A percentile compares a stretch with the other conserved stretches of the same genome.
phyloP scores from a whole-genome alignment of 2,888 invertebrate species.

The Incurvaria masculella region DNA sequence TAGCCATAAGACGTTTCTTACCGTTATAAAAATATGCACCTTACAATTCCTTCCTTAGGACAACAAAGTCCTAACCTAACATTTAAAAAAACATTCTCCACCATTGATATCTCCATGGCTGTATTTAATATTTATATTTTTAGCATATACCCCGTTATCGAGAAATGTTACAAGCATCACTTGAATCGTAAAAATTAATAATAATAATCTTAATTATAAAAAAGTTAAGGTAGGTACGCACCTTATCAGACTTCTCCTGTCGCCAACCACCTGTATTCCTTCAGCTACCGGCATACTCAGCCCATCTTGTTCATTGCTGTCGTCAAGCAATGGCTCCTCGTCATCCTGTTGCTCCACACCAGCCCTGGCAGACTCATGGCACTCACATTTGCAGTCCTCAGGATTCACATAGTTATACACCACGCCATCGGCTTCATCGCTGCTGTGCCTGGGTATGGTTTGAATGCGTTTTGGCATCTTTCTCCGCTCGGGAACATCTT shows the following conservation, averaged over 20 bases:
- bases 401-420: constrained; percentile 81
- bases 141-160: too few relatives aligned
- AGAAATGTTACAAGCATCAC: too few relatives aligned
- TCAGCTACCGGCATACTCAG: constrained; percentile 48
- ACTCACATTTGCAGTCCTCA: constrained; percentile 85
- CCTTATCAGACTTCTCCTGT: constrained; percentile 36
- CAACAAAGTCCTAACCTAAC: too few relatives aligned
- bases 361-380: constrained; percentile 60
- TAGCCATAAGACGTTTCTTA: too few relatives aligned
- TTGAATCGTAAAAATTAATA: too few relatives aligned
- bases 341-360: constrained; percentile 21
- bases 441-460: constrained; percentile 63
- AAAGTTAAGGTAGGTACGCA: constrained; percentile 22
- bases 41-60: too few relatives aligned
- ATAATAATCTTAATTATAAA: too few relatives aligned
- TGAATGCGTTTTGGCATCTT: constrained; percentile 81
- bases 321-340: constrained; percentile 30
- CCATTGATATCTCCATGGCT: too few relatives aligned
- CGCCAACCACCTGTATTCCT: constrained; percentile 26
- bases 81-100: too few relatives aligned
- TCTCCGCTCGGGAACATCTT: constrained; percentile 79
- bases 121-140: too few relatives aligned
- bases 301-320: constrained; percentile 33
- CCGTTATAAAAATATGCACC: too few relatives aligned
- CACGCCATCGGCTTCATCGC: constrained; percentile 28